Evolutionary conservation across 1,140 invertebrate species (phyloP).

Genomic region (Muscidifurax raptorellus): DNA sequence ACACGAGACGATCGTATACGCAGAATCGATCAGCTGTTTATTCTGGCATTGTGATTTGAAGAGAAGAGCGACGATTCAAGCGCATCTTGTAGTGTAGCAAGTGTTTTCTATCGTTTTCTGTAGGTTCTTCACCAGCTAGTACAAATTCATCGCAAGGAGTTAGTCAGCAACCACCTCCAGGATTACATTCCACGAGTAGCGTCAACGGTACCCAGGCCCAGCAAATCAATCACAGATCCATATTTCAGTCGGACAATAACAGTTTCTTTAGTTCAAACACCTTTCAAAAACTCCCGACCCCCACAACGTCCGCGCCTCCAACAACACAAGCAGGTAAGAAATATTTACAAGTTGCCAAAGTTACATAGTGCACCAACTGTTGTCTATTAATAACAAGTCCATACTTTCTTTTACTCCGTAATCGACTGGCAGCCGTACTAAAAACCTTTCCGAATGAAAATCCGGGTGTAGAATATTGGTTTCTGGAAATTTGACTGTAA

Average conservation of each 20-base stretch:
- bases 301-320: slow-evolving; percentile 63
- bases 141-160: slow-evolving; percentile 67
- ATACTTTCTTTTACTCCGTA: background rate
- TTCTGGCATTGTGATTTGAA: slow-evolving; percentile 62
- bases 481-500: too few relatives aligned
- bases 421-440: background rate
- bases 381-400: too few relatives aligned
- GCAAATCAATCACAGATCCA: slow-evolving; percentile 71
- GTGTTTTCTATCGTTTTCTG: slow-evolving; percentile 58
- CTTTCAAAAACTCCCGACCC: slow-evolving; percentile 74
- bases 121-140: slow-evolving; percentile 70
- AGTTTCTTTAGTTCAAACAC: slow-evolving; percentile 77
- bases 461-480: background rate
- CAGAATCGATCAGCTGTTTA: slow-evolving; percentile 61
- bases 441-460: background rate
- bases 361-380: background rate
- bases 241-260: slow-evolving; percentile 77
- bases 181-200: slow-evolving; percentile 61
- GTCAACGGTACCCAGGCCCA: slow-evolving; percentile 63
- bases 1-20: slow-evolving; percentile 20
- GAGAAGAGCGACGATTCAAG: slow-evolving; percentile 48
- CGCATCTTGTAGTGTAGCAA: slow-evolving; percentile 62
- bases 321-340: slow-evolving; percentile 68
- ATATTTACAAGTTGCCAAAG: background rate
- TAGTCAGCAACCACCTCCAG: slow-evolving; percentile 67